Evolutionary conservation across 2,888 invertebrate species (phyloP).

Genomic region (Lymantria monacha): DNA sequence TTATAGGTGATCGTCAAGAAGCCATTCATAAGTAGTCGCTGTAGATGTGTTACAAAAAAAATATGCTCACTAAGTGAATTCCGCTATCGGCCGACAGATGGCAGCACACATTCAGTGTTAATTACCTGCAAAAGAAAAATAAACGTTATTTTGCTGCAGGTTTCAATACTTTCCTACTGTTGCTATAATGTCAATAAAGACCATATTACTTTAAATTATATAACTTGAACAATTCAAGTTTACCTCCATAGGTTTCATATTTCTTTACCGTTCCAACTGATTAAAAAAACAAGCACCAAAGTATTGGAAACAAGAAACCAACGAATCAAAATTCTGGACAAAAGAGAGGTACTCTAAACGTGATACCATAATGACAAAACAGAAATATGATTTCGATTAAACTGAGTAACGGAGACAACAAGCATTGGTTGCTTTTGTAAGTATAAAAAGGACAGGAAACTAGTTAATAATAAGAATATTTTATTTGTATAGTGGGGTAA

Average conservation of each 20-base stretch:
- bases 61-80: conserved; percentile 30
- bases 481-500: conserved; percentile 81
- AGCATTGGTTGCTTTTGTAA: conserved; percentile 43
- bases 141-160: conserved; percentile 22
- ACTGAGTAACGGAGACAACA: conserved; percentile 61
- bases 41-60: conserved; percentile 51
- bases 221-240: conserved; percentile 20
- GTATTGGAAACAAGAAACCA: conserved; percentile 78
- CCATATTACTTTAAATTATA: conserved; percentile 11
- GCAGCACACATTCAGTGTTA: conserved; percentile 41
- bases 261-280: conserved; percentile 58
- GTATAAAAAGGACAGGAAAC: conserved; percentile 62
- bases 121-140: conserved; percentile 45
- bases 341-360: conserved; percentile 79
- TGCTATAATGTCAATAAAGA: conserved; percentile 13
- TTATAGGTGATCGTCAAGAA: conserved; percentile 51
- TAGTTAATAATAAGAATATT: conserved; percentile 81
- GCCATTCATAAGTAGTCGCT: conserved; percentile 68
- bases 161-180: conserved; percentile 16
- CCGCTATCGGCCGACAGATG: conserved; percentile 69
- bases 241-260: conserved; percentile 46
- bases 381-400: conserved; percentile 83
- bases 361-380: conserved; percentile 82
- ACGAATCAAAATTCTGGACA: conserved; percentile 71
- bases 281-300: conserved; percentile 50